phyloP scores from a whole-genome alignment of 2,888 invertebrate species.

The Masnerella sp. region DNA sequence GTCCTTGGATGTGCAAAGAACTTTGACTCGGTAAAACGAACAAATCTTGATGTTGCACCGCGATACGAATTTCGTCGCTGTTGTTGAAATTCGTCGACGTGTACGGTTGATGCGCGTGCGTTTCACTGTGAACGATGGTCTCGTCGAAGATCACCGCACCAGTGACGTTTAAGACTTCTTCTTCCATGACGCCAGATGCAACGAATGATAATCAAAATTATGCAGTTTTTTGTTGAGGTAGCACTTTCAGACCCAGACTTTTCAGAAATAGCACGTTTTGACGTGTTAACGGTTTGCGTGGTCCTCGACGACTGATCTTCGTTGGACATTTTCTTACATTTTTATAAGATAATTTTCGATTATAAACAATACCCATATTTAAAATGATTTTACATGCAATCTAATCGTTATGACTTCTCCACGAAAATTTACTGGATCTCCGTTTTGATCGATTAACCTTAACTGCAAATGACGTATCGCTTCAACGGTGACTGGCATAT shows the following conservation, averaged over 20 bases:
- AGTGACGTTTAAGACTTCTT: background rate
- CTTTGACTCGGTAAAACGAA: slow-evolving; percentile 9
- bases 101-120: slow-evolving; percentile 4
- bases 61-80: slow-evolving; percentile 10
- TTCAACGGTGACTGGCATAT: slow-evolving; percentile 57
- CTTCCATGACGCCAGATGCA: background rate
- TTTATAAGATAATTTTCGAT: slow-evolving; percentile 30
- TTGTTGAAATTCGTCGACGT: slow-evolving; percentile 1
- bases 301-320: slow-evolving; percentile 9
- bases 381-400: slow-evolving; percentile 51
- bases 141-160: slow-evolving; percentile 44
- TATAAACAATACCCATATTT: slow-evolving; percentile 43
- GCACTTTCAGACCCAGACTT: slow-evolving; percentile 46
- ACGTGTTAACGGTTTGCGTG: slow-evolving; percentile 37
- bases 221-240: background rate
- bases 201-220: background rate
- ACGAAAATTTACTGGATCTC: slow-evolving; percentile 59
- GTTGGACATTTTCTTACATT: background rate
- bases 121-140: slow-evolving; percentile 5
- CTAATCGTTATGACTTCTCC: slow-evolving; percentile 61
- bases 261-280: slow-evolving; percentile 44
- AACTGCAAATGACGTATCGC: slow-evolving; percentile 60
- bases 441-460: slow-evolving; percentile 61
- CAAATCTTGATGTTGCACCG: slow-evolving; percentile 3
- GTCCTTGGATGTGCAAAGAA: background rate